Conservation (phyloP, 2,113 vertebrate genomes). For the Chrysochloris asiatica region DNA sequence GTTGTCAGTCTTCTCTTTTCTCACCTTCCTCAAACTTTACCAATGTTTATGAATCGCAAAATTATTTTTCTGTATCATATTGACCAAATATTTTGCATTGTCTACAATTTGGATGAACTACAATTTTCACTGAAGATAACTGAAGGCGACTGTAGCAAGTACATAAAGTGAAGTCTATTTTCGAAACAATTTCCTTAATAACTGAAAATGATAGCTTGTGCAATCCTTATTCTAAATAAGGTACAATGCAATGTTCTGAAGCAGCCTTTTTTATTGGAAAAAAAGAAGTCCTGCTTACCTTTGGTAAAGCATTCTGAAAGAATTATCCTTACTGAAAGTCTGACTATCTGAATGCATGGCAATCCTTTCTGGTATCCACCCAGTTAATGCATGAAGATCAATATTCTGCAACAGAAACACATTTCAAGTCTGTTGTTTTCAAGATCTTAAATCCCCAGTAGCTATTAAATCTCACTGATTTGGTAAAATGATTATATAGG, state of each 20-base stretch:
- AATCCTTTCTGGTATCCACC: constrained; percentile 99
- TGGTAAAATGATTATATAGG: not conserved
- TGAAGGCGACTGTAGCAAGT: not conserved
- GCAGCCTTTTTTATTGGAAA: not conserved
- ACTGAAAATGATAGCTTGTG: not conserved
- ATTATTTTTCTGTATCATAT: no score
- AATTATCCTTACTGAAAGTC: constrained; percentile 94
- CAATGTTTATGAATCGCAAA: not conserved
- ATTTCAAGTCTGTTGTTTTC: not conserved
- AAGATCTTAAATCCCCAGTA: not conserved
- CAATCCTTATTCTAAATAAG: not conserved
- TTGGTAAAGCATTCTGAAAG: constrained; percentile 98
- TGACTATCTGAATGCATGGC: constrained; percentile 99
- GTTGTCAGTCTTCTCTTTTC: constrained; percentile 24
- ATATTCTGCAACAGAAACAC: constrained; percentile 91
- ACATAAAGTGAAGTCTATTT: not conserved
- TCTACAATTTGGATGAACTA: not conserved
- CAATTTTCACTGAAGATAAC: not conserved
- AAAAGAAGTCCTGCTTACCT: constrained; percentile 83
- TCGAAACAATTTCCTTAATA: constrained; percentile 14
- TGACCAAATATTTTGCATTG: constrained; percentile 8
- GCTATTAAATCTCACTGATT: not conserved
- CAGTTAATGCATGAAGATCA: constrained; percentile 97
- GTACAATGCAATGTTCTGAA: not conserved
- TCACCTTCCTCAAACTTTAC: not conserved